Percentiles rank a stretch among this genome's conserved stretches.
These are phyloP conservation scores for Phaethornis superciliosus DNA, from an alignment of 2,113 vertebrate species.

Conservation along the genomic window DNA sequence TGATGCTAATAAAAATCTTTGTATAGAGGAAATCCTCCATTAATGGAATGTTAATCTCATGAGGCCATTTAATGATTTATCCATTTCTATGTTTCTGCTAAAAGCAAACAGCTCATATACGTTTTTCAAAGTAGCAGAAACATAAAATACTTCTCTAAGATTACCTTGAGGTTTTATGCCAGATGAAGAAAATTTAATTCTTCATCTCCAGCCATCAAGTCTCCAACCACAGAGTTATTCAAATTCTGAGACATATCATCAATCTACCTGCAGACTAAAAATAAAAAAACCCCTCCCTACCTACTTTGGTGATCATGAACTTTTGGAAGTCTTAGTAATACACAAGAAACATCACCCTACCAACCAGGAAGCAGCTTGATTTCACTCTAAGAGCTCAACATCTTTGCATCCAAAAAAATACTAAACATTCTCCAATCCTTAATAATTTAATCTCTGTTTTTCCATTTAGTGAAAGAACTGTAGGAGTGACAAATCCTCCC, in stretches of 20 bases:
- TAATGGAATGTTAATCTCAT: conserved; percentile 45
- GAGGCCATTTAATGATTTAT: conserved; percentile 42
- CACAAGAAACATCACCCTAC: neutral
- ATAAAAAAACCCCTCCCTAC: neutral
- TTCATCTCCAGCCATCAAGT: neutral
- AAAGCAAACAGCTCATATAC: neutral
- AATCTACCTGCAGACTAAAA: neutral
- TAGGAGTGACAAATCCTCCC: neutral
- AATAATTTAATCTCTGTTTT: neutral
- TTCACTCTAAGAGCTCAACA: neutral
- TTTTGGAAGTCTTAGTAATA: neutral
- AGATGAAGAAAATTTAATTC: neutral
- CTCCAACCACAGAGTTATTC: neutral
- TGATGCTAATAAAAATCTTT: conserved; percentile 61
- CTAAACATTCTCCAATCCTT: neutral
- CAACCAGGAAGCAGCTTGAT: neutral
- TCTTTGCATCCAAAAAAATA: neutral
- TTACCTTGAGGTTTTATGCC: neutral
- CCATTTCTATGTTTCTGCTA: conserved; percentile 25
- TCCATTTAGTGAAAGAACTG: neutral
- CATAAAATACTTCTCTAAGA: neutral
- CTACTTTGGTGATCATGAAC: neutral
- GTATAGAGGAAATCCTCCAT: conserved; percentile 36
- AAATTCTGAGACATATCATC: neutral
- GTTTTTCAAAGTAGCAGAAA: neutral